phyloP scores from a whole-genome alignment of 2,797 vertebrate species.

The Myripristis jacobus region DNA sequence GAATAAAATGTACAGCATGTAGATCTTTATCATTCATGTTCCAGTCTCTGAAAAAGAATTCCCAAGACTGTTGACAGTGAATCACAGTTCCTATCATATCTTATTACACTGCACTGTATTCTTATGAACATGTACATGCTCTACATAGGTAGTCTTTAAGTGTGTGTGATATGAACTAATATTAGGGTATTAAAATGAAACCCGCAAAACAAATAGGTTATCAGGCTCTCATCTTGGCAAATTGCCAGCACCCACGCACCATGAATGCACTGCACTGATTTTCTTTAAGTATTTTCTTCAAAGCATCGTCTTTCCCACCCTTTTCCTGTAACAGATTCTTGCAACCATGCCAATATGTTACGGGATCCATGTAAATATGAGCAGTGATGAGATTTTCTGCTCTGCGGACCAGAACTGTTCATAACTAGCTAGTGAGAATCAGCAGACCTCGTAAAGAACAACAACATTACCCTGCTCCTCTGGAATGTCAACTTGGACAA shows the following conservation, averaged over 20 bases:
- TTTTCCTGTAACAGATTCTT: conserved; percentile 63
- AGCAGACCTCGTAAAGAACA: conserved; percentile 81
- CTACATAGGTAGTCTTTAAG: not conserved
- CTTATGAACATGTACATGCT: not conserved
- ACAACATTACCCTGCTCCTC: conserved; percentile 79
- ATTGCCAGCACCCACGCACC: conserved; percentile 14
- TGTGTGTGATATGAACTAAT: conserved; percentile 16
- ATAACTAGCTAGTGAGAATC: conserved; percentile 80
- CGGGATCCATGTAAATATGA: conserved; percentile 73
- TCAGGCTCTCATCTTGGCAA: conserved; percentile 25
- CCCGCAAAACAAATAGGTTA: conserved; percentile 2
- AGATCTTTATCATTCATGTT: conserved; percentile 34
- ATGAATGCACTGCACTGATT: conserved; percentile 21
- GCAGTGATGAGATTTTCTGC: conserved; percentile 78
- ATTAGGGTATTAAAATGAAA: conserved; percentile 4
- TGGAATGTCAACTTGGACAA: conserved; percentile 84
- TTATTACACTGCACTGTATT: not conserved
- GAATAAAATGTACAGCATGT: conserved; percentile 35
- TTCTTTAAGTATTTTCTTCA: conserved; percentile 29
- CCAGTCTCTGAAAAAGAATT: conserved; percentile 17
- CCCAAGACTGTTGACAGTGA: conserved; percentile 32
- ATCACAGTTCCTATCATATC: conserved; percentile 26
- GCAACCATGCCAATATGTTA: conserved; percentile 67
- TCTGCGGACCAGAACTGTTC: conserved; percentile 75
- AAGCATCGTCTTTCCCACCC: conserved; percentile 45